Conservation (phyloP, 2,888 invertebrate species). For the Athripsodes cinereus region DNA sequence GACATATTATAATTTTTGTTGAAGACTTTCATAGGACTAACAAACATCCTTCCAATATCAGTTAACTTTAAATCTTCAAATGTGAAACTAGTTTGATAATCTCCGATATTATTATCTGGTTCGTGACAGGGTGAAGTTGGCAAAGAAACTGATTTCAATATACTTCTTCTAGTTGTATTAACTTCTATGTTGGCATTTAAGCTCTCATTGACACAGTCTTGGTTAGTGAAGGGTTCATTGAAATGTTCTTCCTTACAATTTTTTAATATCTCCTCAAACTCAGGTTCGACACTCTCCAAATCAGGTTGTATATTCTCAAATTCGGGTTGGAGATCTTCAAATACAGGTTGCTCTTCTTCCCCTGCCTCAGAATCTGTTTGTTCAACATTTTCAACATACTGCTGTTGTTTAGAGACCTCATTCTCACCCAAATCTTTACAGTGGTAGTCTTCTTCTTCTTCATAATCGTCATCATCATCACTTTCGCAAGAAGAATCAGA, state of each 20-base stretch:
- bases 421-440: no score
- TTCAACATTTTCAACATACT: no score
- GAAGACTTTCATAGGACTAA: slow-evolving; percentile 18
- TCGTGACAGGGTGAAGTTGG: slow-evolving; percentile 21
- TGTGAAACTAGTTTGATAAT: slow-evolving; percentile 18
- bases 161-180: neutral
- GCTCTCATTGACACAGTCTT: no score
- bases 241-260: neutral
- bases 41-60: slow-evolving; percentile 19
- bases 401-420: no score
- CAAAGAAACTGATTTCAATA: slow-evolving; percentile 22
- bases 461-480: neutral
- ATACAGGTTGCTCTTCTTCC: neutral
- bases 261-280: neutral
- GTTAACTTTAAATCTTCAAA: slow-evolving; percentile 23
- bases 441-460: no score
- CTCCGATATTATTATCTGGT: slow-evolving; percentile 5
- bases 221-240: no score
- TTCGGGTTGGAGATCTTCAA: neutral
- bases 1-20: slow-evolving; percentile 20
- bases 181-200: no score
- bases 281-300: neutral
- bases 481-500: slow-evolving; percentile 14
- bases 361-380: neutral
- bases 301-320: neutral